phyloP scores from a whole-genome alignment of 2,888 invertebrate genomes.

The Oscheius myriophilus region DNA sequence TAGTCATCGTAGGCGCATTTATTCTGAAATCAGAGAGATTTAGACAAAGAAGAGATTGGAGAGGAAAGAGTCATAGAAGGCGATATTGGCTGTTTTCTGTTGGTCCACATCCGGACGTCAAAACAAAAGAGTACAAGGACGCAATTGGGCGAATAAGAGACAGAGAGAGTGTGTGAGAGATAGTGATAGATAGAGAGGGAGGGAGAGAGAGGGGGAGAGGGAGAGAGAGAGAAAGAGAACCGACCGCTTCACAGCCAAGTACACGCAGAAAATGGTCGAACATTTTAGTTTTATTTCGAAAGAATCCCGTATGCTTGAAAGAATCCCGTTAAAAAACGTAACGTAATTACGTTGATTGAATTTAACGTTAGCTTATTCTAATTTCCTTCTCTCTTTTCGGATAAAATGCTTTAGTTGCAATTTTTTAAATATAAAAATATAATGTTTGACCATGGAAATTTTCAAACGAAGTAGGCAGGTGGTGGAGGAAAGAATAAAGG shows the following conservation, averaged over 20 bases:
- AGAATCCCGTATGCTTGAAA: neutral
- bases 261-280: neutral
- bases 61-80: neutral
- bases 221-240: neutral
- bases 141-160: neutral
- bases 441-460: too few relatives aligned
- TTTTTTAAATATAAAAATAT: too few relatives aligned
- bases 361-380: too few relatives aligned
- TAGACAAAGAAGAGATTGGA: neutral
- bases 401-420: too few relatives aligned
- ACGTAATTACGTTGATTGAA: neutral
- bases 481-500: too few relatives aligned
- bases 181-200: neutral
- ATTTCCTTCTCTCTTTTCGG: too few relatives aligned
- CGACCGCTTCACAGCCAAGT: neutral
- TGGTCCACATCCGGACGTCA: neutral
- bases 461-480: too few relatives aligned
- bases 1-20: slow-evolving; percentile 15
- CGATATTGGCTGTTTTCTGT: too few relatives aligned
- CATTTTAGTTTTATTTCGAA: neutral
- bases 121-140: neutral
- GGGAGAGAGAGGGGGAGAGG: neutral
- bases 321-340: neutral
- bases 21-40: neutral
- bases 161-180: neutral